These are phyloP conservation scores for Ammospiza maritima DNA, from an alignment of 2,797 vertebrate species.

Conservation along the genomic window DNA sequence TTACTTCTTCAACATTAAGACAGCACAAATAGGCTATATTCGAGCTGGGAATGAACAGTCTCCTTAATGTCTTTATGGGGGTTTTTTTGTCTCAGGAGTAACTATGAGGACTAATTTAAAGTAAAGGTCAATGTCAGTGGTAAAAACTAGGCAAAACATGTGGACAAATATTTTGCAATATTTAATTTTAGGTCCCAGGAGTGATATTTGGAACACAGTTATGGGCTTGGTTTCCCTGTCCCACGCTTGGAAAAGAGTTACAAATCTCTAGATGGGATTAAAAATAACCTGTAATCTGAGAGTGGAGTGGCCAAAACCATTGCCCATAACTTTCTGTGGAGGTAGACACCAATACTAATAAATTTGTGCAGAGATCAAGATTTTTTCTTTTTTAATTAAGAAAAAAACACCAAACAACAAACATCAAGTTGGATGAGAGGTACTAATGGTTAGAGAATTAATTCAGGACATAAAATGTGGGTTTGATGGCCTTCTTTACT, in stretches of 20 bases:
- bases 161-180: conserved; percentile 9
- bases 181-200: not conserved
- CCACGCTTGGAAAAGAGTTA: not conserved
- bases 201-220: not conserved
- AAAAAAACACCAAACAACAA: not conserved
- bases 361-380: not conserved
- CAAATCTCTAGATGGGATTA: not conserved
- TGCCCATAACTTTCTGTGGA: not conserved
- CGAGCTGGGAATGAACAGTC: not conserved
- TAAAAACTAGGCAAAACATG: not conserved
- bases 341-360: not conserved
- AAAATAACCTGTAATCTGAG: not conserved
- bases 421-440: not conserved
- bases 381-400: not conserved
- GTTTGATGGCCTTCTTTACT: not conserved
- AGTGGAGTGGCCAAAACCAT: not conserved
- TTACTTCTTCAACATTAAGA: not conserved
- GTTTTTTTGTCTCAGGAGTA: not conserved
- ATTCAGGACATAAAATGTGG: not conserved
- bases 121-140: not conserved
- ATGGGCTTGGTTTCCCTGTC: not conserved
- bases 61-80: not conserved
- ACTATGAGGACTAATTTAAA: not conserved
- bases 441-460: not conserved
- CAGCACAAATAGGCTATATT: not conserved